Percentiles rank a stretch among this genome's conserved stretches.
These are phyloP conservation scores for Euphydryas editha DNA, from an alignment of 2,888 invertebrate genomes.

Conservation along the genomic window DNA sequence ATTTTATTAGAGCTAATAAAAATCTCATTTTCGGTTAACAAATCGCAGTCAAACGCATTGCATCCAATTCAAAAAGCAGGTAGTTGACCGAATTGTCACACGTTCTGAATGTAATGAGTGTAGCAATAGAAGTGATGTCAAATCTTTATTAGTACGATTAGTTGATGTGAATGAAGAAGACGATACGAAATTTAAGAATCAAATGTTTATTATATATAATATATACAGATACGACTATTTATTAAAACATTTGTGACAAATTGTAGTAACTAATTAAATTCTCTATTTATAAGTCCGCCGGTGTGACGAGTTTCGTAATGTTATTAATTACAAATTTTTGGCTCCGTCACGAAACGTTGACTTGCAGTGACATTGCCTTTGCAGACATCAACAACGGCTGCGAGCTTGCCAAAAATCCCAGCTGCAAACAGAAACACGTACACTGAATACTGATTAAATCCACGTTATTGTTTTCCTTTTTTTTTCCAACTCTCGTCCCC, in stretches of 20 bases:
- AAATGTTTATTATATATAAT: background rate
- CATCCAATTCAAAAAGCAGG: conserved; percentile 73
- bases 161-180: conserved; percentile 16
- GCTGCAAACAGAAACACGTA: conserved; percentile 70
- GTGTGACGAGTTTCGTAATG: conserved; percentile 49
- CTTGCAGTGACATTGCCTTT: conserved; percentile 44
- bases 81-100: conserved; percentile 72
- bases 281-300: background rate
- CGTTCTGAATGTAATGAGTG: conserved; percentile 62
- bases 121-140: conserved; percentile 48
- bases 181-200: background rate
- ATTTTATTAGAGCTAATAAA: conserved; percentile 70
- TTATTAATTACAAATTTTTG: conserved; percentile 40
- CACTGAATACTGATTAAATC: conserved; percentile 78
- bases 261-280: background rate
- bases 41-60: conserved; percentile 63
- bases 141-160: conserved; percentile 22
- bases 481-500: conserved; percentile 72
- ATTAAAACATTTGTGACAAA: background rate
- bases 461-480: conserved; percentile 75
- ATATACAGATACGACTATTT: background rate
- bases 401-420: conserved; percentile 76
- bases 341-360: conserved; percentile 9
- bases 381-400: conserved; percentile 10
- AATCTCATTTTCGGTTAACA: conserved; percentile 62